A percentile compares a stretch with the other conserved stretches of the same genome.
Evolutionary conservation across 1,140 invertebrate species (phyloP).

Genomic region (Pseudomyrmex concolor): DNA sequence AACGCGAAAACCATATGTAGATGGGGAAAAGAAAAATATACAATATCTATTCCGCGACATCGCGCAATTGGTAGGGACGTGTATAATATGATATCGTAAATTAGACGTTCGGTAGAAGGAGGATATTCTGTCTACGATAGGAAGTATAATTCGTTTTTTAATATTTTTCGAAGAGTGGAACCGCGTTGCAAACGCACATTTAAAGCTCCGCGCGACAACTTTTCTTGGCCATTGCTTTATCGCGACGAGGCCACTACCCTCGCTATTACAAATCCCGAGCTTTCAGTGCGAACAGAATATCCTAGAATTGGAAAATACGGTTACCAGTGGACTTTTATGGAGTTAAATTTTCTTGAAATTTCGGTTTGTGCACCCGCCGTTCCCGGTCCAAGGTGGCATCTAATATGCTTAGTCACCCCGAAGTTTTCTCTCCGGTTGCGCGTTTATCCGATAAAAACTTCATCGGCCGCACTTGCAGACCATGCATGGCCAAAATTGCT

Average conservation of each 20-base stretch:
- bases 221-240: slow-evolving; percentile 13
- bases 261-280: neutral
- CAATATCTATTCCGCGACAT: neutral
- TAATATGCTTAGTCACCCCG: slow-evolving; percentile 4
- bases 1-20: neutral
- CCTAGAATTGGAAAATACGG: neutral
- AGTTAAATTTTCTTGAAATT: slow-evolving; percentile 34
- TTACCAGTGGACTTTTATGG: neutral
- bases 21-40: too few relatives aligned
- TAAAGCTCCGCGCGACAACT: slow-evolving; percentile 3
- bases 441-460: slow-evolving; percentile 30
- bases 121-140: neutral
- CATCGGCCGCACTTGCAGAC: neutral
- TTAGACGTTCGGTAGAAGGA: neutral
- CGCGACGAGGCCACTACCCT: neutral
- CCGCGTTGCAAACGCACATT: neutral
- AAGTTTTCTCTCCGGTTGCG: slow-evolving; percentile 5
- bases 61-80: neutral
- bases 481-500: slow-evolving; percentile 8
- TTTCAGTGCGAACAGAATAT: slow-evolving; percentile 1
- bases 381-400: neutral
- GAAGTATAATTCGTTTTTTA: neutral
- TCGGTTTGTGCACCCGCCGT: neutral
- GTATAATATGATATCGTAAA: neutral
- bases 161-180: neutral